These are phyloP conservation scores for Pygmarrhopalites habei DNA, from an alignment of 1,140 invertebrate genomes.

Conservation along the genomic window DNA sequence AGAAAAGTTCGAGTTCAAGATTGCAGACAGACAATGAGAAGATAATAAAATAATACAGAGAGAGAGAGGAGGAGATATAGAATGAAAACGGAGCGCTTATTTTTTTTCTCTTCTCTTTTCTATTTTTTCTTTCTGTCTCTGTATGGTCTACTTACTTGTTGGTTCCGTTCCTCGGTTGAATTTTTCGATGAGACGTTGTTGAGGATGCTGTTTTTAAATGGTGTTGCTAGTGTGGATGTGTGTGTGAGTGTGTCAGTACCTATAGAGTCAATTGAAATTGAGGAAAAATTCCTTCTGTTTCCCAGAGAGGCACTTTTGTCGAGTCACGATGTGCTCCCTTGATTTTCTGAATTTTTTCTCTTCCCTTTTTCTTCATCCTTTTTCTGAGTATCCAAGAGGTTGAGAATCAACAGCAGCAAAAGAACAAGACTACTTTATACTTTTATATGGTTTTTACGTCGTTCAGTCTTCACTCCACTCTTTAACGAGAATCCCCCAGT, in stretches of 20 bases:
- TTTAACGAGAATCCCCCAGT: too few relatives aligned
- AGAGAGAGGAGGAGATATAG: neutral
- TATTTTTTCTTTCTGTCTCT: too few relatives aligned
- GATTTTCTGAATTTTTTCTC: constrained; percentile 16
- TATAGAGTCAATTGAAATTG: constrained; percentile 8
- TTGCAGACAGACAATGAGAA: too few relatives aligned
- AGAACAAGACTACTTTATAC: too few relatives aligned
- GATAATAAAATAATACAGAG: neutral
- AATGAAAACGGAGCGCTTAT: neutral
- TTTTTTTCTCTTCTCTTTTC: too few relatives aligned
- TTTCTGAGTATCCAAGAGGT: neutral
- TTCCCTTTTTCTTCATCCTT: neutral
- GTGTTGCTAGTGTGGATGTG: too few relatives aligned
- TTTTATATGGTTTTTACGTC: too few relatives aligned
- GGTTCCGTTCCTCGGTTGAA: neutral
- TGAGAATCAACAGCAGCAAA: too few relatives aligned
- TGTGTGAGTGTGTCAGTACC: too few relatives aligned
- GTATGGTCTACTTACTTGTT: neutral
- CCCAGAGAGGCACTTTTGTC: constrained; percentile 8
- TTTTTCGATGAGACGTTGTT: neutral
- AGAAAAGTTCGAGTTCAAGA: too few relatives aligned
- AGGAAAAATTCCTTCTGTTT: constrained; percentile 12
- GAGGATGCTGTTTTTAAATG: too few relatives aligned
- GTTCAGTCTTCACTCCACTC: too few relatives aligned
- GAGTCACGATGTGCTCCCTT: constrained; percentile 22